These are phyloP conservation scores for Notospermus geniculatus DNA, from an alignment of 1,140 invertebrate genomes.

Conservation along the genomic window DNA sequence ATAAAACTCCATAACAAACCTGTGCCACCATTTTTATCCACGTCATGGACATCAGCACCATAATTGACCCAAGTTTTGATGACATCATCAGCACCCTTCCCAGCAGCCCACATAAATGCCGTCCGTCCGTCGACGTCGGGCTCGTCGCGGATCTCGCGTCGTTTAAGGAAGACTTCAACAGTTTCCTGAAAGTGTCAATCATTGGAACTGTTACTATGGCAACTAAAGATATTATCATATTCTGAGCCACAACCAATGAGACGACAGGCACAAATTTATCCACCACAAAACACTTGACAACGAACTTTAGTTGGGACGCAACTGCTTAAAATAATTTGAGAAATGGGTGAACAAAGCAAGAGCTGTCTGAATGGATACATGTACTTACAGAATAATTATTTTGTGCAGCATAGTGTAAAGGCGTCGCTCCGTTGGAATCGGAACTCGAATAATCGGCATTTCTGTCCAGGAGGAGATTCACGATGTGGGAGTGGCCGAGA, in stretches of 20 bases:
- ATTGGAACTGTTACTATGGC: too few species aligned
- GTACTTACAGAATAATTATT: conserved; percentile 53
- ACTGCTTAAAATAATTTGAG: too few species aligned
- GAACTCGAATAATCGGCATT: conserved; percentile 50
- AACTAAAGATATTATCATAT: too few species aligned
- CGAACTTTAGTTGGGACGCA: too few species aligned
- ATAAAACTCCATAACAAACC: too few species aligned
- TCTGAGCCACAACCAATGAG: too few species aligned
- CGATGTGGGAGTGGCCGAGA: conserved; percentile 53
- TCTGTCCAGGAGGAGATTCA: conserved; percentile 46
- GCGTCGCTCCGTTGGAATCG: conserved; percentile 57
- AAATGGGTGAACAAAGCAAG: too few species aligned
- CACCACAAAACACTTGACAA: too few species aligned
- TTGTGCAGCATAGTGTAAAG: conserved; percentile 57
- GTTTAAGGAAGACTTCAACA: conserved; percentile 50
- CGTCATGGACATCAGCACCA: conserved; percentile 49
- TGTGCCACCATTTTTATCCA: conserved; percentile 54
- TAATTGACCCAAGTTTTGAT: conserved; percentile 44
- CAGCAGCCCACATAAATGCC: conserved; percentile 57
- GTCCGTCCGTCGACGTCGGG: conserved; percentile 51
- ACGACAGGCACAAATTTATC: too few species aligned
- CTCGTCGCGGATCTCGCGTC: conserved; percentile 41
- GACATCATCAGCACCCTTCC: conserved; percentile 54
- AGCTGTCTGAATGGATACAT: too few species aligned
- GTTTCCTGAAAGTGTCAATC: conserved; percentile 53